Conservation (phyloP, 1,140 invertebrate genomes). For the Sinella curviseta region DNA sequence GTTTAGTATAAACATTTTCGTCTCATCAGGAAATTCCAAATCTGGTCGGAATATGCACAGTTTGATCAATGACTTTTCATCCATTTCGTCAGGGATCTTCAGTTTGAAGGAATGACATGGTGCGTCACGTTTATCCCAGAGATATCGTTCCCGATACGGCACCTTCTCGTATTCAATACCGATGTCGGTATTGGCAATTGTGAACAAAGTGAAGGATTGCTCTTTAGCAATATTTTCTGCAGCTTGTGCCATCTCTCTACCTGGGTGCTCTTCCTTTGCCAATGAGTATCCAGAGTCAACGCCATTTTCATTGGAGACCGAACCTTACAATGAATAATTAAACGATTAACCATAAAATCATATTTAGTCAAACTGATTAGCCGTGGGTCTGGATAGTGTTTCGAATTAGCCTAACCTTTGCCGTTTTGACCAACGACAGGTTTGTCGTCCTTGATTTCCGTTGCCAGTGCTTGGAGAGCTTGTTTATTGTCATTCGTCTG, state of each 20-base stretch:
- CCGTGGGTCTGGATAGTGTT: no score
- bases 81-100: constrained; percentile 40
- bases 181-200: constrained; percentile 37
- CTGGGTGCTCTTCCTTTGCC: no score
- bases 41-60: constrained; percentile 41
- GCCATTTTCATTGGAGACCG: no score
- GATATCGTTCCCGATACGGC: constrained; percentile 42
- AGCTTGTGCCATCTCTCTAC: no score
- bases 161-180: constrained; percentile 25
- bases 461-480: neutral
- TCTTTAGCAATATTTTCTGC: neutral
- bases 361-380: no score
- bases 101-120: constrained; percentile 38
- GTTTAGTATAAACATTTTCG: neutral
- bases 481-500: neutral
- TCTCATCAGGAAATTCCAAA: constrained; percentile 29
- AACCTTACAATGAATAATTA: no score
- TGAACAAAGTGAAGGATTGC: constrained; percentile 26
- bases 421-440: no score
- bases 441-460: neutral
- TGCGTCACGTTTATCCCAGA: constrained; percentile 27
- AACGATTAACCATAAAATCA: no score
- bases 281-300: no score
- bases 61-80: neutral
- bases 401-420: no score